These are phyloP conservation scores for Euura saliciscinereae DNA, from an alignment of 1,140 invertebrate genomes.

Conservation along the genomic window DNA sequence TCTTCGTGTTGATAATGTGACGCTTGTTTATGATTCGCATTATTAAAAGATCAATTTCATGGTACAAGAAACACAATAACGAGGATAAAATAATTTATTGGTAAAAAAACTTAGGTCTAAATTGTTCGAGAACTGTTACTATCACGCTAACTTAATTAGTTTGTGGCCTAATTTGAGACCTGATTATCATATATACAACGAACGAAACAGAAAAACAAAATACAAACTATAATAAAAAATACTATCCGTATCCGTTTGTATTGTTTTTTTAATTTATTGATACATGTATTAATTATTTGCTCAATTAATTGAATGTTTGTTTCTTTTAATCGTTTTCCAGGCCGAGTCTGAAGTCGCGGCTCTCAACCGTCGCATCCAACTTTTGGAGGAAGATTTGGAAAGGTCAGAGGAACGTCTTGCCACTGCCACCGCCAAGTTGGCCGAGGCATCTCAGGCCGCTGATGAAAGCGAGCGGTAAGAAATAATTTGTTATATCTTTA, in stretches of 20 bases:
- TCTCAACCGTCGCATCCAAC: conserved; percentile 96
- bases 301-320: background rate
- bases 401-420: conserved; percentile 97
- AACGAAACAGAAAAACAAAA: too few species aligned
- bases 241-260: background rate
- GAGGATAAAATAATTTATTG: too few species aligned
- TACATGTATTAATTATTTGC: background rate
- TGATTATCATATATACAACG: too few species aligned
- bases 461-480: conserved; percentile 99
- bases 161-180: too few species aligned
- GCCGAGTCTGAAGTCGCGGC: conserved; percentile 98
- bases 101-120: too few species aligned
- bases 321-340: conserved; percentile 64
- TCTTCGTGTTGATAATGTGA: too few species aligned
- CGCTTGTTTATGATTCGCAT: too few species aligned
- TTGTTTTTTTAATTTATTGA: background rate
- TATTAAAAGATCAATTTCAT: too few species aligned
- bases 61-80: too few species aligned
- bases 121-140: too few species aligned
- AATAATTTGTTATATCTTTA: background rate
- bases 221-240: background rate
- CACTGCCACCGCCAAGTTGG: conserved; percentile 95
- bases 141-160: too few species aligned
- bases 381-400: conserved; percentile 98
- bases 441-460: conserved; percentile 97